Base-by-base conservation (phyloP, 2,888 invertebrate species). In the Hartigia nigra region DNA sequence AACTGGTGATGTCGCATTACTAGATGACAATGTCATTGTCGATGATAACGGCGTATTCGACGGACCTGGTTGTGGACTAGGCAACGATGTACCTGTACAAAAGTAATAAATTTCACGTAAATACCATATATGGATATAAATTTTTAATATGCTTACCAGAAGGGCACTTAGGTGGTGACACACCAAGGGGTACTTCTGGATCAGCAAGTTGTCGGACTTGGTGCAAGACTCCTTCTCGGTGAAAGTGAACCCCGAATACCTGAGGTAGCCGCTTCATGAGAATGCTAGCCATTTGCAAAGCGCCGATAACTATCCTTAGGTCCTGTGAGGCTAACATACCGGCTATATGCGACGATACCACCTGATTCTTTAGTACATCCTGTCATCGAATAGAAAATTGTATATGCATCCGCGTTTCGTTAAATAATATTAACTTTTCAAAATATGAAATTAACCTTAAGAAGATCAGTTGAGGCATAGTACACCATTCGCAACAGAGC, bases 291-390 rank as follows among this genome's bases (percentile, higher is more conserved):
- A 99, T 96, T 93, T 99, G 99, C 77, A 99, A 93, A 72, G 99
- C 98, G 77, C 98, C 98, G 76, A 99, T 98, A 74, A 99, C 98
- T 89, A 99, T 98, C 88, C 98, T 95, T 82, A 99, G 94, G 93
- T 99, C 99, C 91, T 96, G 97, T 5, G 98, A 98, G 1, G 98
- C 98, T 95, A 99, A 95, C 98, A 99, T 99, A 80, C 98, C 98
- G 39, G 99, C 99, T 90, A 99, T 97, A 92, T 99, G 98, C 87
- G 98, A 98, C 81, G 98, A 97, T 79, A 98, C 97, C 84, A 97
- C 95, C 91, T 95, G 95, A 88, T 94, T 94, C 87, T 95, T 95
- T 79, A 95, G 90, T 79, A 94, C 93, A 82, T 93, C 93, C 92
- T 92, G 82, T 34, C n/a, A 12, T 32, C 75, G 36, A 37, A 75